These are phyloP conservation scores for Anneissia japonica DNA, from an alignment of 35 echinoderm and acorn worm species.

Conservation along the genomic window DNA sequence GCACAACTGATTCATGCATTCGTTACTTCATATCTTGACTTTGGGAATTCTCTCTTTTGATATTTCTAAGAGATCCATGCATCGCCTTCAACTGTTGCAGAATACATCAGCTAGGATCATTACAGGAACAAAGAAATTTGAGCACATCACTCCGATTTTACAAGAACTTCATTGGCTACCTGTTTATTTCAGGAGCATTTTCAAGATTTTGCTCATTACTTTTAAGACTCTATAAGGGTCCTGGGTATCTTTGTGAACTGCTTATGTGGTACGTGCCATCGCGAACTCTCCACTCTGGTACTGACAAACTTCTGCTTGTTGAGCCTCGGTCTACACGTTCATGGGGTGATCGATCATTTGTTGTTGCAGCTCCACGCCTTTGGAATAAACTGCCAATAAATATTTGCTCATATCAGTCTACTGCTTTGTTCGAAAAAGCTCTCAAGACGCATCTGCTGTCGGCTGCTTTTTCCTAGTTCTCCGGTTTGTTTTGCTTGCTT, in stretches of 20 bases:
- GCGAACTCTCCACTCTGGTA: neutral
- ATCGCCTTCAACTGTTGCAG: conserved; percentile 8
- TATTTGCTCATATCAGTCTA: neutral
- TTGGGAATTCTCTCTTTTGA: conserved; percentile 10
- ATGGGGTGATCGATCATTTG: neutral
- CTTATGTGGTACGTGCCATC: neutral
- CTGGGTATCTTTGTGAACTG: neutral
- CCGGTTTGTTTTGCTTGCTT: neutral
- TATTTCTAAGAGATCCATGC: neutral
- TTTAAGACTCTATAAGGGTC: neutral
- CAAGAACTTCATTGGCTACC: conserved; percentile 14
- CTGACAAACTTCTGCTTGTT: neutral
- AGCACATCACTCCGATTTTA: conserved; percentile 21
- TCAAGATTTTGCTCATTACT: conserved; percentile 25
- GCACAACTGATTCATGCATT: conserved; percentile 27
- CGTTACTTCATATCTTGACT: neutral
- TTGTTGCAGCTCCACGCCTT: neutral
- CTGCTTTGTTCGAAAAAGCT: neutral
- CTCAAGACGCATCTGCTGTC: neutral
- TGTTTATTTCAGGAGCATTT: conserved; percentile 7
- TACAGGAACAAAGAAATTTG: neutral
- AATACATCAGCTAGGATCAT: conserved; percentile 6
- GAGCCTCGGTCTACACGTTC: neutral
- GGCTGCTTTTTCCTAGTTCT: neutral
- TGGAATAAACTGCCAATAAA: neutral